These are phyloP conservation scores for Sebastolobus altivelis DNA, from an alignment of 2,797 vertebrate species.

Conservation along the genomic window DNA sequence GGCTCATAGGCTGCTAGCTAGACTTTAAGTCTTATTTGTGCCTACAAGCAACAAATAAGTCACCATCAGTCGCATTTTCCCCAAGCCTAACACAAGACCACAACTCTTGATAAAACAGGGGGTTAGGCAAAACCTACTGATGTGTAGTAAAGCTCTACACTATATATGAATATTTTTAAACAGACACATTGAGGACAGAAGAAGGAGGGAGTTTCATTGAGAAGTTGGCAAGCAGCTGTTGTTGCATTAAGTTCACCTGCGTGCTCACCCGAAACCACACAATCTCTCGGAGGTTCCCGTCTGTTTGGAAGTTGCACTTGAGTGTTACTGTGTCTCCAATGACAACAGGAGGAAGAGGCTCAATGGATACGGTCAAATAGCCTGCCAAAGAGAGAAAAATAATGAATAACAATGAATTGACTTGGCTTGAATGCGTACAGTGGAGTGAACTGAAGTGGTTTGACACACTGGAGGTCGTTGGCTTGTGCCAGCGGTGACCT, in stretches of 20 bases:
- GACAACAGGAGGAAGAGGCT: constrained; percentile 91
- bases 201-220: not conserved
- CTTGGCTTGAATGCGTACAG: not conserved
- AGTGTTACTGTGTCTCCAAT: constrained; percentile 94
- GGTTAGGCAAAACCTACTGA: not conserved
- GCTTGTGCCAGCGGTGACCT: not conserved
- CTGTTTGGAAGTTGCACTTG: constrained; percentile 96
- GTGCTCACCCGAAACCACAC: constrained; percentile 94
- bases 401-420: not conserved
- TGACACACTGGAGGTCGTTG: not conserved
- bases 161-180: not conserved
- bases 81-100: not conserved
- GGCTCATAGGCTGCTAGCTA: not conserved
- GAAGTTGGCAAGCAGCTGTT: not conserved
- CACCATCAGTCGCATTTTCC: not conserved
- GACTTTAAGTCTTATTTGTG: not conserved
- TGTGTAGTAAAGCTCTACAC: not conserved
- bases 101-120: not conserved
- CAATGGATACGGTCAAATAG: constrained; percentile 92
- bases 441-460: not conserved
- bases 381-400: constrained; percentile 74
- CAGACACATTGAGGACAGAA: not conserved
- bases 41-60: not conserved
- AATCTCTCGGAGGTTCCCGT: constrained; percentile 93
- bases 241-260: constrained; percentile 40